Conservation (phyloP, 2,113 vertebrate genomes). For the Podarcis cretensis region DNA sequence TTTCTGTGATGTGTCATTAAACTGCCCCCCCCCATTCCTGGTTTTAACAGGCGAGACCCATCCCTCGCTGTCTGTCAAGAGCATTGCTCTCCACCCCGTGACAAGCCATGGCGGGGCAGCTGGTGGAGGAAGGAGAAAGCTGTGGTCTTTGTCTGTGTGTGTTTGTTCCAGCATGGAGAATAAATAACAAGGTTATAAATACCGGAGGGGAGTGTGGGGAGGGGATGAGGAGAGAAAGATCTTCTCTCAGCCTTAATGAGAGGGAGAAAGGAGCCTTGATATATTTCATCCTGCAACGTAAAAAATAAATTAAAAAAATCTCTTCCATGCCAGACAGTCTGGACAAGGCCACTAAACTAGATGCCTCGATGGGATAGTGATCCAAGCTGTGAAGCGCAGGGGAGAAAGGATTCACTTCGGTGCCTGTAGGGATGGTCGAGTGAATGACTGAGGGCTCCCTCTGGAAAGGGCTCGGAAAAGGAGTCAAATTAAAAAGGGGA, state of each 20-base stretch:
- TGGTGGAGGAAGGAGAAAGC: background rate
- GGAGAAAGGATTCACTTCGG: background rate
- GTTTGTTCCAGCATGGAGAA: background rate
- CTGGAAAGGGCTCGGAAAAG: background rate
- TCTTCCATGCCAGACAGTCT: background rate
- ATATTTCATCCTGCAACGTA: conserved; percentile 23
- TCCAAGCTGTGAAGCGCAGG: background rate
- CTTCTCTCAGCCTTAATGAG: background rate
- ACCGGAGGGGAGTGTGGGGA: too few species aligned
- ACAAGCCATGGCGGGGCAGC: background rate
- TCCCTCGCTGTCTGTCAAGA: too few species aligned
- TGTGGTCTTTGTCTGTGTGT: background rate
- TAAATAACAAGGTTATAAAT: background rate
- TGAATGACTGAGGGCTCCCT: background rate
- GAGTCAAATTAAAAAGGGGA: background rate
- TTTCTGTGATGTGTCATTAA: too few species aligned
- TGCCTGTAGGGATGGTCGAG: background rate
- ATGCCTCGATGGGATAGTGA: conserved; percentile 5
- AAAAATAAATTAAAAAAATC: background rate
- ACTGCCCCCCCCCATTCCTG: too few species aligned
- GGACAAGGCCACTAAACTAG: conserved; percentile 8
- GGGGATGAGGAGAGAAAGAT: background rate
- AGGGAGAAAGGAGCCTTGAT: accelerated
- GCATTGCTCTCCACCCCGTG: background rate
- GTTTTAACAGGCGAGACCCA: too few species aligned